A percentile compares a stretch with the other conserved stretches of the same genome.
phyloP scores from a whole-genome alignment of 35 echinoderm and acorn worm genomes.

The Lytechinus variegatus region DNA sequence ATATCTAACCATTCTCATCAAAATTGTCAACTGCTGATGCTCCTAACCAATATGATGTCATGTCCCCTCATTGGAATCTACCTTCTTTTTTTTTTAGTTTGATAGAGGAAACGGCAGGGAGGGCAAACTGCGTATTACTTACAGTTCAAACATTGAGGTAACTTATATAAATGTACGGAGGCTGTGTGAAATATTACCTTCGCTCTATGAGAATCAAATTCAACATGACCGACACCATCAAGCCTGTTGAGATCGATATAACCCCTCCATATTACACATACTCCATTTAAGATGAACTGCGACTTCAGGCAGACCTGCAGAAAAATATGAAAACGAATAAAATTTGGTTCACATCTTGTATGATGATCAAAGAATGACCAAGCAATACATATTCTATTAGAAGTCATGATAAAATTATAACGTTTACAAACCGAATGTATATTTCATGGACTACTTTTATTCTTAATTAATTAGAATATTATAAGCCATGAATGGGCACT shows the following conservation, averaged over 20 bases:
- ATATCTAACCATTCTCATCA: background rate
- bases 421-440: no score
- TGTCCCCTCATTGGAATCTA: background rate
- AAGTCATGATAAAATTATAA: no score
- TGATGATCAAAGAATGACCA: no score
- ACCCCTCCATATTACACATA: conserved; percentile 90
- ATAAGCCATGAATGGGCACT: no score
- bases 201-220: conserved; percentile 93
- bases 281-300: conserved; percentile 95
- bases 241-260: conserved; percentile 83
- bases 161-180: background rate
- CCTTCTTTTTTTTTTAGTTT: conserved; percentile 7
- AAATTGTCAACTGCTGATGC: background rate
- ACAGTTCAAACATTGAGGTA: background rate
- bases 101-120: background rate
- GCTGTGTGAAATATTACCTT: conserved; percentile 60
- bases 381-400: no score
- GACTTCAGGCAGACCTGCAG: conserved; percentile 90
- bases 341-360: background rate
- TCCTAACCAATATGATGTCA: background rate
- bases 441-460: no score
- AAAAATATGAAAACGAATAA: conserved; percentile 25
- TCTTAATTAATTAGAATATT: no score
- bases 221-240: conserved; percentile 83
- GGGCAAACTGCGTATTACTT: conserved; percentile 2